These are phyloP conservation scores for Lepidurus couesii DNA, from an alignment of 1,140 invertebrate species.

Conservation along the genomic window DNA sequence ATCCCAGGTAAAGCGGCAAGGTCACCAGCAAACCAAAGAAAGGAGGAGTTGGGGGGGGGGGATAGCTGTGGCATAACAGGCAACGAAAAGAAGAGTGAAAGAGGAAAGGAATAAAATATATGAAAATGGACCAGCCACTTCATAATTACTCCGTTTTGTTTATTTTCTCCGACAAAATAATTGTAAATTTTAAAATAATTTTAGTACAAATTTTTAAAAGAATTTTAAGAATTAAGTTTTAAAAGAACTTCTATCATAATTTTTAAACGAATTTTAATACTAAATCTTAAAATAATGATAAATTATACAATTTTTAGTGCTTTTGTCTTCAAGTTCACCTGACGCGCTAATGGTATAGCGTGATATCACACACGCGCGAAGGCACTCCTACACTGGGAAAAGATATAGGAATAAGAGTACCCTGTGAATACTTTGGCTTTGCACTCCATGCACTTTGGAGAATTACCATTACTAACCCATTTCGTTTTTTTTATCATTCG, in stretches of 20 bases:
- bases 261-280: no score
- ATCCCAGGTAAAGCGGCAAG: not conserved
- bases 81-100: not conserved
- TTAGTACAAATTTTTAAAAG: no score
- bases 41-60: not conserved
- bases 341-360: not conserved
- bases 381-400: not conserved
- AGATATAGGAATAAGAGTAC: not conserved
- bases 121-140: not conserved
- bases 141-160: no score
- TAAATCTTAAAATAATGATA: no score
- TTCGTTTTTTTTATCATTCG: not conserved
- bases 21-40: not conserved
- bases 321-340: not conserved
- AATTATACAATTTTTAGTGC: not conserved
- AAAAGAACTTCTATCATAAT: no score
- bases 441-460: not conserved
- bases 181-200: no score
- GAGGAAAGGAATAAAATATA: not conserved
- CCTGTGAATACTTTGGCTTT: not conserved
- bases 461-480: not conserved
- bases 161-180: no score
- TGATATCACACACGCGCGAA: not conserved
- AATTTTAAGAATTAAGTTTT: no score
- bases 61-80: not conserved